A percentile compares a stretch with the other conserved stretches of the same genome.
Conservation (phyloP, 2,888 invertebrate genomes). For the Drosophila colorata region DNA sequence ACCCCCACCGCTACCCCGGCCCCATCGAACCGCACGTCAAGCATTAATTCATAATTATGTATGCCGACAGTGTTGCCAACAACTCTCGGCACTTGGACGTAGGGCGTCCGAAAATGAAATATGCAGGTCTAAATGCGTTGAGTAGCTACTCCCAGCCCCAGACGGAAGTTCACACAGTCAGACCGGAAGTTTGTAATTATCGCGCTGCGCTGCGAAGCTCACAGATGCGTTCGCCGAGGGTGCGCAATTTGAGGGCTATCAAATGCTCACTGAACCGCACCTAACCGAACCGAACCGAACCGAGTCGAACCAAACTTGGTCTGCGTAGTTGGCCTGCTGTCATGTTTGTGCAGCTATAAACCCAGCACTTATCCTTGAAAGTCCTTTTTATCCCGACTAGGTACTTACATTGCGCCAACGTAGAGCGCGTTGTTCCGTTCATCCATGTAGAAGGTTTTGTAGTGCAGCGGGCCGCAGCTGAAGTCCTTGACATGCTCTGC, state of each 20-base stretch:
- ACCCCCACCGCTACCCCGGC: slow-evolving; percentile 5
- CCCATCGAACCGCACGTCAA: slow-evolving; percentile 47
- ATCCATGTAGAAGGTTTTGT: slow-evolving; percentile 96
- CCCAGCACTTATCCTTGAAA: slow-evolving; percentile 21
- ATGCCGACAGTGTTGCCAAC: slow-evolving; percentile 78
- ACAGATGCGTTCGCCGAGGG: neutral
- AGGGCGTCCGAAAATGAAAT: slow-evolving; percentile 66
- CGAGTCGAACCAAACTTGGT: slow-evolving; percentile 37
- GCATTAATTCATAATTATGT: slow-evolving; percentile 84
- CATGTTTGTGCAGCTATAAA: slow-evolving; percentile 21
- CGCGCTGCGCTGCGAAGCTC: slow-evolving; percentile 16
- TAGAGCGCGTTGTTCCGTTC: slow-evolving; percentile 94
- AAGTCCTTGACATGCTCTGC: slow-evolving; percentile 97
- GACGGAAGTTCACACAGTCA: slow-evolving; percentile 54
- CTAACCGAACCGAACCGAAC: neutral
- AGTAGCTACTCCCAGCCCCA: slow-evolving; percentile 28
- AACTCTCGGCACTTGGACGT: slow-evolving; percentile 35
- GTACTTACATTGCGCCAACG: slow-evolving; percentile 97
- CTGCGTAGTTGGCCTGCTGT: slow-evolving; percentile 35
- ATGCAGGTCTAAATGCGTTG: slow-evolving; percentile 67
- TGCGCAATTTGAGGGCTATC: slow-evolving; percentile 9
- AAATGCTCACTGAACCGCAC: slow-evolving; percentile 4
- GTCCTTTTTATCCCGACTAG: neutral
- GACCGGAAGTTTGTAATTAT: slow-evolving; percentile 75
- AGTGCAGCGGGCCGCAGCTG: slow-evolving; percentile 95